Evolutionary conservation across 2,797 vertebrate species (phyloP), one percentile per base, ranked within the genome.

Genomic region (Platalea minor): DNA sequence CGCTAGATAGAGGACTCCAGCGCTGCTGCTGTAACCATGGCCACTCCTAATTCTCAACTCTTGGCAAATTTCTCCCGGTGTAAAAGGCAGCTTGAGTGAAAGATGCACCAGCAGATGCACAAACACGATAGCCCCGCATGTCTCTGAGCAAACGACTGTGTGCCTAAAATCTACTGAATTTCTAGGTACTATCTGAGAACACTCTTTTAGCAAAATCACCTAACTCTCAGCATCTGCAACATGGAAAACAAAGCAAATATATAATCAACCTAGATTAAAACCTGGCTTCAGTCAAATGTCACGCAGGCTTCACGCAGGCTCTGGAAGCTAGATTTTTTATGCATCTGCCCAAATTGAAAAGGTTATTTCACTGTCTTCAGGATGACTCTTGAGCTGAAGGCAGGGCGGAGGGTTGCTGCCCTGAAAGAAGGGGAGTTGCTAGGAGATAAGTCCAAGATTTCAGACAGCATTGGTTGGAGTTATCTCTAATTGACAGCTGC

Each of bases 401-500:
- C 96, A 92, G 95, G 96, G 97, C 23, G 60, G 83, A 97, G 96
- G 96, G 97, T 97, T 98, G 98, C 97, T 98, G 96, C 98, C 98
- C 98, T 98, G 98, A 98, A 98, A 98, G 98, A 98, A 97, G 98
- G 98, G 97, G 97, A 97, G 99, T 99, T 99, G 99, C 99, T 99
- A 99, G 99, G 99, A 98, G 98, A 99, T 99, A 98, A 98, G 98
- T 98, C 98, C 97, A 98, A 98, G 98, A 99, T 99, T 98, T 98
- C 98, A 97, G 97, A 96, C 97, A 95, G 98, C 98, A 97, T 98
- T 98, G 98, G 97, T 98, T 13, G 79, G 98, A 99, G 98, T 98
- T 99, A 98, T 99, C 99, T 98, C 99, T 99, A 99, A 99, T 99
- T 99, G 99, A 99, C 99, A 99, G 99, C 99, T 99, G 99, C 98